Evolutionary conservation across 2,113 vertebrate species (phyloP).

Genomic region (Potamarius usumacintae): DNA sequence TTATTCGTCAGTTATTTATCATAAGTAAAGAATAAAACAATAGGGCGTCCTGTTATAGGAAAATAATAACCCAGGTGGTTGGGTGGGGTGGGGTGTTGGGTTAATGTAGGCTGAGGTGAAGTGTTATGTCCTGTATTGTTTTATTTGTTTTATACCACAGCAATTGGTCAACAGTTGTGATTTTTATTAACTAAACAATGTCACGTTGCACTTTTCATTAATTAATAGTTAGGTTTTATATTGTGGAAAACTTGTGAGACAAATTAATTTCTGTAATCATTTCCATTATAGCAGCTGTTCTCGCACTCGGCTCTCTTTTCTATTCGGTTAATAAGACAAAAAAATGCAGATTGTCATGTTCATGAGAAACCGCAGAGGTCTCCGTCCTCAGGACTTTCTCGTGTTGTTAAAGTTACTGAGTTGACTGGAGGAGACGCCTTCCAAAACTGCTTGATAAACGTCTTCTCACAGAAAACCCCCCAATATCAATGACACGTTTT

Average conservation of each 20-base stretch:
- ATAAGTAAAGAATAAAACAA: neutral
- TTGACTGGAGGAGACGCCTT: neutral
- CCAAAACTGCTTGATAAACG: neutral
- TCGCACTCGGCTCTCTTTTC: neutral
- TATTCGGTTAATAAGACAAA: neutral
- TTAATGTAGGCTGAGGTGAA: neutral
- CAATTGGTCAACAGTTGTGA: neutral
- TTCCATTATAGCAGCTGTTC: too few species aligned
- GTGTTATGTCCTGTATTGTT: neutral
- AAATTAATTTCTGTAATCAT: neutral
- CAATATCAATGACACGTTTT: neutral
- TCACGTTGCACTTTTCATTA: neutral
- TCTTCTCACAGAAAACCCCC: neutral
- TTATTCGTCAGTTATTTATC: neutral
- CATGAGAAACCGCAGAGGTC: neutral
- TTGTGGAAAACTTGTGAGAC: neutral
- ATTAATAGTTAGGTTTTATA: neutral
- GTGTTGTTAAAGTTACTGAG: neutral
- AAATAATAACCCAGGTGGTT: neutral
- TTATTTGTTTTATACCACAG: neutral
- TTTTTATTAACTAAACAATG: neutral
- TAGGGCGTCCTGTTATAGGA: neutral
- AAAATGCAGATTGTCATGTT: neutral
- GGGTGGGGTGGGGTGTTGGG: too few species aligned
- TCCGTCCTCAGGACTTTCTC: neutral